These are phyloP conservation scores for Andrena camellia DNA, from an alignment of 2,888 invertebrate genomes.

Conservation along the genomic window DNA sequence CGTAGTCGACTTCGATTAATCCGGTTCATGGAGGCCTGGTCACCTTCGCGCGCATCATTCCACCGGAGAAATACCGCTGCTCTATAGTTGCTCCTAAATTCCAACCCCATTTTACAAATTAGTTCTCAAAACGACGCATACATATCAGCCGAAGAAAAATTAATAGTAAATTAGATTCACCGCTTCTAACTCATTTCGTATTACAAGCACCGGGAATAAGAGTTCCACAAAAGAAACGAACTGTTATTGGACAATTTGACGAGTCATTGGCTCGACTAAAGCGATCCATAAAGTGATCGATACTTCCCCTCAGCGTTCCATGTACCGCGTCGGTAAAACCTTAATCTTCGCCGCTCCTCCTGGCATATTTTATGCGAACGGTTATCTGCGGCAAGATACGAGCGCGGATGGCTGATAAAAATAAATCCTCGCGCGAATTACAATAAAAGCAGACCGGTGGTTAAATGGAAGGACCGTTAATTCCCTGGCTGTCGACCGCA, in stretches of 20 bases:
- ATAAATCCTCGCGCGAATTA: slow-evolving; percentile 22
- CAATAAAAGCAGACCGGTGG: slow-evolving; percentile 27
- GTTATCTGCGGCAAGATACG: background rate
- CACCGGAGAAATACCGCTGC: background rate
- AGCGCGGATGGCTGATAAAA: background rate
- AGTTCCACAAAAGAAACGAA: background rate
- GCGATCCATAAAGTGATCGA: slow-evolving; percentile 9
- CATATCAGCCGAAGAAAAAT: too few relatives aligned
- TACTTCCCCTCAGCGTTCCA: background rate
- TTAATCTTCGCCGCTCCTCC: background rate
- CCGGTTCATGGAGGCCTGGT: background rate
- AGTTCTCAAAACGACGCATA: background rate
- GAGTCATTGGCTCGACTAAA: slow-evolving; percentile 3
- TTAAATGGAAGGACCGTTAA: slow-evolving; percentile 52
- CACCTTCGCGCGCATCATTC: slow-evolving; percentile 8
- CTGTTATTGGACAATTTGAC: slow-evolving; percentile 5
- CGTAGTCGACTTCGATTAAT: slow-evolving; percentile 47
- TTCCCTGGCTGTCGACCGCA: slow-evolving; percentile 34
- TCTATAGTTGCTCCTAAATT: background rate
- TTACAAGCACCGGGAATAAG: background rate
- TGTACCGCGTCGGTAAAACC: background rate
- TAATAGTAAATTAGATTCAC: too few relatives aligned
- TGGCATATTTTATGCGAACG: slow-evolving; percentile 1
- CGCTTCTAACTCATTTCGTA: background rate
- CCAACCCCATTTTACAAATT: background rate